Conservation (phyloP, 2,113 vertebrate species). For the Epinephelus fuscoguttatus region DNA sequence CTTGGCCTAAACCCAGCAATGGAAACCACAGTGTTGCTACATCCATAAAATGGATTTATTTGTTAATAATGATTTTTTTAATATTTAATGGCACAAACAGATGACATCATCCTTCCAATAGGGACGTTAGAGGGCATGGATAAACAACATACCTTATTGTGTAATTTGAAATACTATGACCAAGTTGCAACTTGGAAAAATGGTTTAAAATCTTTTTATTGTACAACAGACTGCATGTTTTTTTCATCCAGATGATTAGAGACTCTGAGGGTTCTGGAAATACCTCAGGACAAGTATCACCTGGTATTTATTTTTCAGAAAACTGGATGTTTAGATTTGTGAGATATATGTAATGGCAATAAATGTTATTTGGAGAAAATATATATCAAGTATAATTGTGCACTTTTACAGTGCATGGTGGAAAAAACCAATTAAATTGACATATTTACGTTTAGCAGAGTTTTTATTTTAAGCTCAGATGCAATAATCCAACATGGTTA, state of each 20-base stretch:
- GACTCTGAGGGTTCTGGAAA: conserved; percentile 1
- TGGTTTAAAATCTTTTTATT: background rate
- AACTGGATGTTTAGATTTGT: background rate
- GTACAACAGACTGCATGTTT: background rate
- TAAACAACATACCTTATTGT: no score
- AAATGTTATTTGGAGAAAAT: background rate
- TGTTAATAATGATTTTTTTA: background rate
- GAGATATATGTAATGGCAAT: background rate
- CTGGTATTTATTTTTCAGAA: background rate
- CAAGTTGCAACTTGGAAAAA: background rate
- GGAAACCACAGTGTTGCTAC: background rate
- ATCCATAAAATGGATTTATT: background rate
- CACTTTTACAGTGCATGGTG: background rate
- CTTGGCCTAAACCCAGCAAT: background rate
- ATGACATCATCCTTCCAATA: background rate
- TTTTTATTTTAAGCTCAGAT: background rate
- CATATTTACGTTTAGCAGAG: background rate
- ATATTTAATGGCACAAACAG: background rate
- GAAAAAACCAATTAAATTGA: background rate
- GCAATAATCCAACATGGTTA: background rate
- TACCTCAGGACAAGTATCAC: background rate
- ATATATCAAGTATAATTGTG: background rate
- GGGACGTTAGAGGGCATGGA: background rate
- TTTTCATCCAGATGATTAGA: background rate
- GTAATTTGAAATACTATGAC: background rate